Conservation (phyloP, 2,797 vertebrate species). For the Gambusia yucatana region DNA sequence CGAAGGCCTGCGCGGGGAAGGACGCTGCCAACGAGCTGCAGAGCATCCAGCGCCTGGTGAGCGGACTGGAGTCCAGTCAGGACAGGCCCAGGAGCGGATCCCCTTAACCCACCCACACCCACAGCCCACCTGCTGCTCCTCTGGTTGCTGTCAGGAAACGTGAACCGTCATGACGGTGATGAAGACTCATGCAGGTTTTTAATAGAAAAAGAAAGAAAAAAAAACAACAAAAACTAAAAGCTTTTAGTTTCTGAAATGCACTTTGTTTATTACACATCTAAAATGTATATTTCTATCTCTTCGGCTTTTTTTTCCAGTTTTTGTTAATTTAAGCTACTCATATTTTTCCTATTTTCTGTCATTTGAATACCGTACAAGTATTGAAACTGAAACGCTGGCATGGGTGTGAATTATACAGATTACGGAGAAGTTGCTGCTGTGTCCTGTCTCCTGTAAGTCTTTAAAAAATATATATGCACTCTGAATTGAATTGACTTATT, state of each 20-base stretch:
- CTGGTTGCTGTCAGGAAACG: constrained; percentile 56
- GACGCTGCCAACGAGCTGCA: constrained; percentile 93
- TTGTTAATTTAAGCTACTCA: constrained; percentile 79
- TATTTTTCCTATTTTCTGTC: constrained; percentile 41
- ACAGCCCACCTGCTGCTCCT: constrained; percentile 49
- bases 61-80: constrained; percentile 92
- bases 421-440: constrained; percentile 81
- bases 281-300: constrained; percentile 67
- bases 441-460: constrained; percentile 64
- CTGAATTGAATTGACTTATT: constrained; percentile 70
- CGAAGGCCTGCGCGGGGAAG: constrained; percentile 89
- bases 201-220: constrained; percentile 19
- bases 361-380: constrained; percentile 86
- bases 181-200: constrained; percentile 72
- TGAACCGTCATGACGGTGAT: constrained; percentile 56
- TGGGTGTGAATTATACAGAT: constrained; percentile 71
- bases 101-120: constrained; percentile 70
- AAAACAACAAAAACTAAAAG: constrained; percentile 44
- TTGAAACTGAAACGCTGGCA: constrained; percentile 81
- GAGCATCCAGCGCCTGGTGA: constrained; percentile 96
- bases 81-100: constrained; percentile 91
- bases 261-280: constrained; percentile 82
- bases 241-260: constrained; percentile 85
- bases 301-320: constrained; percentile 30
- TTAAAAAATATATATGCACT: constrained; percentile 71